Evolutionary conservation across 2,888 invertebrate genomes (phyloP).

Genomic region (Arge pagana): DNA sequence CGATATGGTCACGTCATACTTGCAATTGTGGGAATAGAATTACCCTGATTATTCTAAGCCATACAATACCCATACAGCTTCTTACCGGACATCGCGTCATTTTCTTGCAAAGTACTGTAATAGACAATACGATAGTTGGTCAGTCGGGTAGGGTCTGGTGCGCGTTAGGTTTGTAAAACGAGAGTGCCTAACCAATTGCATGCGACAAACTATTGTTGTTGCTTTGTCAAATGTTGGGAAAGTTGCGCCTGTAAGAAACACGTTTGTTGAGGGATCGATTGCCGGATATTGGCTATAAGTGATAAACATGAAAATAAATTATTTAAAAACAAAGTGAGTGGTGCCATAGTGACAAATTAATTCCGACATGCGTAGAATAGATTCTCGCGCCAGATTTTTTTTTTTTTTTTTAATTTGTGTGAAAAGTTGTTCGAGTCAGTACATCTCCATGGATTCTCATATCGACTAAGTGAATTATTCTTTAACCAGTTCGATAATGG

Average conservation of each 20-base stretch:
- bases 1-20: no score
- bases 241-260: background rate
- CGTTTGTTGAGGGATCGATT: background rate
- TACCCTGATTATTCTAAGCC: no score
- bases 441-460: no score
- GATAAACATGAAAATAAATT: conserved; percentile 1
- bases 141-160: conserved; percentile 1
- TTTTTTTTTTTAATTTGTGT: no score
- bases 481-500: no score
- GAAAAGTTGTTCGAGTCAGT: no score
- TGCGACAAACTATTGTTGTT: conserved; percentile 1
- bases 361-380: conserved; percentile 8
- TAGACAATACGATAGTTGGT: background rate
- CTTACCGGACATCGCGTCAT: no score
- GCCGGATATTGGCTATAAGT: conserved; percentile 1
- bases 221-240: conserved; percentile 2
- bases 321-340: conserved; percentile 1
- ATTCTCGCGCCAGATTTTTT: no score
- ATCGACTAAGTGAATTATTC: no score
- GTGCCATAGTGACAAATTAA: conserved; percentile 9
- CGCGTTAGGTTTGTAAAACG: background rate
- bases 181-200: background rate
- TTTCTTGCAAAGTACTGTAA: background rate
- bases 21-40: no score
- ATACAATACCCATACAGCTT: no score